These are phyloP conservation scores for Monomorium pharaonis DNA, from an alignment of 1,140 invertebrate species.

Conservation along the genomic window DNA sequence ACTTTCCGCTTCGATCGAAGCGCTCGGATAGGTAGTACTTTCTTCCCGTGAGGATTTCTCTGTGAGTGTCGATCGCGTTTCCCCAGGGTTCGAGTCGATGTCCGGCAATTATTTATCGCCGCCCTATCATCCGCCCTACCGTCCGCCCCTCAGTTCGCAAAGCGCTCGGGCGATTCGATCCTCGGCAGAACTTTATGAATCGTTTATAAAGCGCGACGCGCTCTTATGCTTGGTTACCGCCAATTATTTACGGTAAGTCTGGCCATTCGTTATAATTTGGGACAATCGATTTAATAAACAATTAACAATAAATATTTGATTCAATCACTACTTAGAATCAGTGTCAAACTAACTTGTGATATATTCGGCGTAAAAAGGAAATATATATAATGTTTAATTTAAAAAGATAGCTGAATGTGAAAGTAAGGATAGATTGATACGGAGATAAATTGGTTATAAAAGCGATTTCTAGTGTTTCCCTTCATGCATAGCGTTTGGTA, in stretches of 20 bases:
- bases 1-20: conserved; percentile 33
- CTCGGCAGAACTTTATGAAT: conserved; percentile 43
- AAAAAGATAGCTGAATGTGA: neutral
- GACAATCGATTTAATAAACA: neutral
- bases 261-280: neutral
- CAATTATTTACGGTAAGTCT: neutral
- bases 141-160: conserved; percentile 33
- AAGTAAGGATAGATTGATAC: neutral
- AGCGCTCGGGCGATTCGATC: conserved; percentile 39
- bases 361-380: neutral
- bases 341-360: neutral
- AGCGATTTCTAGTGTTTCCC: neutral
- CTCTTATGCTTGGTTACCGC: neutral
- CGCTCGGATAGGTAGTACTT: conserved; percentile 13
- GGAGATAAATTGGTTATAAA: neutral
- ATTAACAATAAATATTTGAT: conserved; percentile 2
- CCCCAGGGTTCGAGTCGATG: conserved; percentile 50
- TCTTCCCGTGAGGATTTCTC: conserved; percentile 45
- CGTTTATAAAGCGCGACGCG: conserved; percentile 36
- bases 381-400: neutral
- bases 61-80: conserved; percentile 55
- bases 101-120: conserved; percentile 58
- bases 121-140: conserved; percentile 40
- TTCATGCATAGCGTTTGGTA: neutral
- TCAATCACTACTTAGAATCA: neutral